Evolutionary conservation across 2,888 invertebrate species (phyloP).

Genomic region (Hemistola chrysoprasaria): DNA sequence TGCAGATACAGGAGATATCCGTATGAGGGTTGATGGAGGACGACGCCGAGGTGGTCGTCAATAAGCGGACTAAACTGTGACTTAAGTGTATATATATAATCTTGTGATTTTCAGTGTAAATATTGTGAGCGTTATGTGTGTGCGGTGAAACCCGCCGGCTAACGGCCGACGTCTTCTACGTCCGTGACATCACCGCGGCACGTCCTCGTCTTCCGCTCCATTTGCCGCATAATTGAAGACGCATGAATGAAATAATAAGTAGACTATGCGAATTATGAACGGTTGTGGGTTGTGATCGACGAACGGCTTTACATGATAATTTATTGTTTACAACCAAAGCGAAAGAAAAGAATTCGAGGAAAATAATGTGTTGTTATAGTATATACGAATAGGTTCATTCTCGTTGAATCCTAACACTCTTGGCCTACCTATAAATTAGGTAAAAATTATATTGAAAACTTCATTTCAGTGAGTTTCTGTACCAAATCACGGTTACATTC

Average conservation of each 20-base stretch:
- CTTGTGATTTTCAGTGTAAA: constrained; percentile 35
- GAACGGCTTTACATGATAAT: constrained; percentile 22
- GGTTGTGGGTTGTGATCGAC: constrained; percentile 27
- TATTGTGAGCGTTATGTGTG: constrained; percentile 36
- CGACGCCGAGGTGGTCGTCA: constrained; percentile 67
- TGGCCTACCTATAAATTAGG: constrained; percentile 21
- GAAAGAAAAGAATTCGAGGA: too few species aligned
- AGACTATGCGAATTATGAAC: constrained; percentile 27
- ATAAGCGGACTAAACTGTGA: constrained; percentile 75
- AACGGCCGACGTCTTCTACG: constrained; percentile 37
- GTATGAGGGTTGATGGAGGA: constrained; percentile 84
- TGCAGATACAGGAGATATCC: constrained; percentile 96
- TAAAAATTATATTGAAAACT: constrained; percentile 3
- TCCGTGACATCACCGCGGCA: constrained; percentile 37
- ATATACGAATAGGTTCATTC: too few species aligned
- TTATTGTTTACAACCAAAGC: too few species aligned
- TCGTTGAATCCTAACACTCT: constrained; percentile 8
- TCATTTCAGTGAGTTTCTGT: constrained; percentile 14
- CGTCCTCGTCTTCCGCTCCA: constrained; percentile 44
- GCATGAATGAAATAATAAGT: constrained; percentile 38
- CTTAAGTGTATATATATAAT: constrained; percentile 17
- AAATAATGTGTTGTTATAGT: too few species aligned
- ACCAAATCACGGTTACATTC: constrained; percentile 10
- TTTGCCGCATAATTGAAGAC: constrained; percentile 40
- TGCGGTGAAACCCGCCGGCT: constrained; percentile 35